Evolutionary conservation across 2,113 vertebrate species (phyloP).

Genomic region (Grantiella picta): DNA sequence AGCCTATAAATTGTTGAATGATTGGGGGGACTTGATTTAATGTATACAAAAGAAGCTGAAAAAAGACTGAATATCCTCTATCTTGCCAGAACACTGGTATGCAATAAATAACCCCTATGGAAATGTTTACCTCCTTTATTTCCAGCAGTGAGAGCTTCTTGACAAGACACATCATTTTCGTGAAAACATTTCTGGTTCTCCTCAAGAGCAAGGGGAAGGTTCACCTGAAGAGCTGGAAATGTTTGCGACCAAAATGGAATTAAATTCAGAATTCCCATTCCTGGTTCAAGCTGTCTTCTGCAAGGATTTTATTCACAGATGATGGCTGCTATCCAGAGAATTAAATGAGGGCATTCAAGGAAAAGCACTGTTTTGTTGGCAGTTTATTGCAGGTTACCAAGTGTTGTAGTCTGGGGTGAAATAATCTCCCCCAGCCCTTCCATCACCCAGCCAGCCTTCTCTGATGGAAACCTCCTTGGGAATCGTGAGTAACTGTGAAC

Average conservation of each 20-base stretch:
- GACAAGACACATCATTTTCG: neutral
- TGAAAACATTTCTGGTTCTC: neutral
- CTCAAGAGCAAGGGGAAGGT: neutral
- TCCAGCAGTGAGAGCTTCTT: neutral
- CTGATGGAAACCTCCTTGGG: neutral
- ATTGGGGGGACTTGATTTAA: neutral
- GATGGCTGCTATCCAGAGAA: neutral
- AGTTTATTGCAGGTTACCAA: neutral
- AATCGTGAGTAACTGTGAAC: neutral
- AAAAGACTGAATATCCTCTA: neutral
- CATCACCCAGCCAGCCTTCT: rapidly evolving
- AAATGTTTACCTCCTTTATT: neutral
- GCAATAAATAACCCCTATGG: neutral
- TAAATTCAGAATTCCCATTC: neutral
- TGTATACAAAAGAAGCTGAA: neutral
- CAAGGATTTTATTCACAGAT: neutral
- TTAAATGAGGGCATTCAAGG: neutral
- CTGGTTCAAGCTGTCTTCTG: neutral
- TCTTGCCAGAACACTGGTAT: neutral
- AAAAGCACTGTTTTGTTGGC: neutral
- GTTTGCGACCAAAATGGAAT: neutral
- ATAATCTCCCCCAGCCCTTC: neutral
- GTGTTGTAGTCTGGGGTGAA: neutral
- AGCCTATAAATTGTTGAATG: neutral
- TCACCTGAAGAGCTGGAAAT: neutral